Conservation (phyloP, 37 sponge, comb jelly and placozoan species). For the Ianthella basta region DNA sequence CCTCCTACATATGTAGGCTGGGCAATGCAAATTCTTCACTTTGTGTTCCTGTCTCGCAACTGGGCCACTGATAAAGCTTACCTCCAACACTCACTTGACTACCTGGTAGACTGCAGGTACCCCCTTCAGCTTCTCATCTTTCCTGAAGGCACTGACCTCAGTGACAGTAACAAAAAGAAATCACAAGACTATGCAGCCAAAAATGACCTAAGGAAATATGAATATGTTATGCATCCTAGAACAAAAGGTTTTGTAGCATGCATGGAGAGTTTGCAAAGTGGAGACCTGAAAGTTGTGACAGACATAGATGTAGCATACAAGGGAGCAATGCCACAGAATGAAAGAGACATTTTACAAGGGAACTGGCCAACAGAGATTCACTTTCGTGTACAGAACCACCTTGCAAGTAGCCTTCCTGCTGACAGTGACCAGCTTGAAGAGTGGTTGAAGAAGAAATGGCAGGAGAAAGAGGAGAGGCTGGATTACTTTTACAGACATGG, state of each 20-base stretch:
- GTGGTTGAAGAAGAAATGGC: slow-evolving; percentile 76
- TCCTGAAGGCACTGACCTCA: slow-evolving; percentile 94
- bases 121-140: slow-evolving; percentile 88
- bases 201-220: slow-evolving; percentile 65
- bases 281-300: slow-evolving; percentile 17
- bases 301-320: slow-evolving; percentile 68
- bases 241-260: slow-evolving; percentile 83
- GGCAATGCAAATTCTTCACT: slow-evolving; percentile 76
- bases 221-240: slow-evolving; percentile 85
- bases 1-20: slow-evolving; percentile 59
- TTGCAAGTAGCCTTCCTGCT: slow-evolving; percentile 39
- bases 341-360: slow-evolving; percentile 60
- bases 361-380: slow-evolving; percentile 78
- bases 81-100: slow-evolving; percentile 40
- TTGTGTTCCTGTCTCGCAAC: slow-evolving; percentile 78
- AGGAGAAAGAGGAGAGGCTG: slow-evolving; percentile 70
- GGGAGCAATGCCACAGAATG: slow-evolving; percentile 71
- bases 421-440: slow-evolving; percentile 47
- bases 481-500: slow-evolving; percentile 63
- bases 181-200: slow-evolving; percentile 67
- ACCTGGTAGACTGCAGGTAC: slow-evolving; percentile 55
- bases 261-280: slow-evolving; percentile 53
- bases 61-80: slow-evolving; percentile 79
- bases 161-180: slow-evolving; percentile 54
- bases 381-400: slow-evolving; percentile 38